A percentile compares a stretch with the other conserved stretches of the same genome.
phyloP scores from a whole-genome alignment of 2,113 vertebrate genomes.

The Protobothrops flavoviridis region DNA sequence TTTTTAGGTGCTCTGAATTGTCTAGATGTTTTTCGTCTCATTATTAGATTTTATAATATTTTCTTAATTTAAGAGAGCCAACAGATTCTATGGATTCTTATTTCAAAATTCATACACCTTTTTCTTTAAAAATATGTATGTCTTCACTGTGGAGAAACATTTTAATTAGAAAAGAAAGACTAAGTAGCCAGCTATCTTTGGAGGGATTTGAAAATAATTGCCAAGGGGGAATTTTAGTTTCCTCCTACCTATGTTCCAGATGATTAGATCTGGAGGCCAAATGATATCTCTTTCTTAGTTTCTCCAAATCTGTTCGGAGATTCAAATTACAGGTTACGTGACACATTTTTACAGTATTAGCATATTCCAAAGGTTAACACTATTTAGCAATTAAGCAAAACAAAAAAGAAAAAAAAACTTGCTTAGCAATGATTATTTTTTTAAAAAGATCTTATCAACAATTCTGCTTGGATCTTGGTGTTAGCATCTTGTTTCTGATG shows the following conservation, averaged over 20 bases:
- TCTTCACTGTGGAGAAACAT: neutral
- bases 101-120: neutral
- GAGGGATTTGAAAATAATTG: neutral
- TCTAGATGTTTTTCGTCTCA: neutral
- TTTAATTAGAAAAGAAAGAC: neutral
- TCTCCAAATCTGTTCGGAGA: neutral
- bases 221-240: neutral
- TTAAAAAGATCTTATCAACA: neutral
- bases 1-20: conserved; percentile 39
- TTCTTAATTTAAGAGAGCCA: conserved; percentile 36
- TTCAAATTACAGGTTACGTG: neutral
- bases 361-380: neutral
- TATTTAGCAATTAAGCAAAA: neutral
- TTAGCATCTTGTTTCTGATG: neutral
- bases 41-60: neutral
- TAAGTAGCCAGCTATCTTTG: neutral
- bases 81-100: conserved; percentile 21
- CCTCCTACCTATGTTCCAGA: neutral
- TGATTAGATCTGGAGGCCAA: neutral
- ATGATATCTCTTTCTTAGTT: neutral
- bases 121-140: neutral
- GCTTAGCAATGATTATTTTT: neutral
- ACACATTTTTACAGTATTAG: neutral
- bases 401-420: neutral
- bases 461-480: neutral